A percentile compares a stretch with the other conserved stretches of the same genome.
phyloP scores from a whole-genome alignment of 1,140 invertebrate genomes.

The Varroa destructor region DNA sequence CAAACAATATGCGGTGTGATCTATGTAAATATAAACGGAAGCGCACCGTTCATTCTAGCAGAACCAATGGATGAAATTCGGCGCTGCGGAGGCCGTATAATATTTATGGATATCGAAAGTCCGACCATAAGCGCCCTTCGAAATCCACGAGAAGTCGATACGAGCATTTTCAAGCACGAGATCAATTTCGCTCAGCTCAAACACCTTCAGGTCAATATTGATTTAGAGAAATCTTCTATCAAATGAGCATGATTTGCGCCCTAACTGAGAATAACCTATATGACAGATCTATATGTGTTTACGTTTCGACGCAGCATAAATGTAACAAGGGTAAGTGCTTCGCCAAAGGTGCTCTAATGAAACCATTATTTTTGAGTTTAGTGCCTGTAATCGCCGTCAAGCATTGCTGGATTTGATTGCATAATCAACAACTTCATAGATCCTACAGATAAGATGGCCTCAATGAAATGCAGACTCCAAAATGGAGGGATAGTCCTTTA shows the following conservation, averaged over 20 bases:
- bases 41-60: background rate
- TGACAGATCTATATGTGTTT: no score
- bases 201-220: background rate
- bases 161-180: constrained; percentile 15
- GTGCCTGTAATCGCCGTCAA: no score
- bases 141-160: background rate
- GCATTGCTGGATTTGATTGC: no score
- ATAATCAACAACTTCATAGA: no score
- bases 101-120: constrained; percentile 1
- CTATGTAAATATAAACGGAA: background rate
- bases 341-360: no score
- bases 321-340: no score
- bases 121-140: background rate
- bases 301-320: no score
- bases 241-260: background rate
- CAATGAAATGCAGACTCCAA: no score
- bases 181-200: background rate
- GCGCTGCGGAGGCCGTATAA: background rate
- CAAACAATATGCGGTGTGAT: constrained; percentile 12
- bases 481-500: no score
- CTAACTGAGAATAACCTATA: no score
- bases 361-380: no score
- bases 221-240: background rate
- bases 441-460: no score
- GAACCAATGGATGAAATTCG: constrained; percentile 22